Base-by-base conservation (phyloP, 2,797 vertebrate genomes). In the Cynodonichthys magdalenae region DNA sequence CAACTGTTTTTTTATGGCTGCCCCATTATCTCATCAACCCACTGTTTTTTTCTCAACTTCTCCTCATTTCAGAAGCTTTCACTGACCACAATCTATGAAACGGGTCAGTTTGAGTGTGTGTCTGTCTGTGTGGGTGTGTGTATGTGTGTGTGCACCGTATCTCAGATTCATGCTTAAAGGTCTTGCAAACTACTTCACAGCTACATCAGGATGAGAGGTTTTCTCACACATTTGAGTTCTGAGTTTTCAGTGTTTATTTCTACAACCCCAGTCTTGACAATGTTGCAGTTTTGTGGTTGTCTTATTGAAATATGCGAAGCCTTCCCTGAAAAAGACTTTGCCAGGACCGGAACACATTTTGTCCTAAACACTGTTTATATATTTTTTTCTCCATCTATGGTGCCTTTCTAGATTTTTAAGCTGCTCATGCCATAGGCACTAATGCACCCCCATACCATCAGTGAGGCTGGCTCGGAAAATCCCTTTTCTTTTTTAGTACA, bases 1-100 rank as follows among this genome's bases (percentile, higher is more conserved):
- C 63, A 75, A 83, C 80, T 80, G 78, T 69, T 85, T 87, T 52
- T 82, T 82, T 90, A 87, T 81, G 75, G 60, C 68, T 20, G 55
- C 78, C 85, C 89, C 85, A 82, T 92, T 93, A 91, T 90, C 87
- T 88, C 83, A 85, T 92, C 82, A 86, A 66, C 66, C 69, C 65
- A 69, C 82, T 89, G 79, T 89, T 83, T 74, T 72, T 74, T 72
- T 83, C 80, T 82, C 76, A 55, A 17, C 75, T 42, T 50, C 75
- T 57, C 68, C 69, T 62, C 53, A 52, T 75, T 74, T 45, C 50
- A 15, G 42, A 66, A 53, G 61, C 56, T 81, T 83, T 85, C 73
- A 75, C 83, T 81, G 62, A 68, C 75, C 59, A 4, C 75, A 81
- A 56, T 75, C 77, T 71, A 51, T 45, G 55, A 31, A 31, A 31